These are phyloP conservation scores for Neuroterus valhalla DNA, from an alignment of 1,140 invertebrate species.

Conservation along the genomic window DNA sequence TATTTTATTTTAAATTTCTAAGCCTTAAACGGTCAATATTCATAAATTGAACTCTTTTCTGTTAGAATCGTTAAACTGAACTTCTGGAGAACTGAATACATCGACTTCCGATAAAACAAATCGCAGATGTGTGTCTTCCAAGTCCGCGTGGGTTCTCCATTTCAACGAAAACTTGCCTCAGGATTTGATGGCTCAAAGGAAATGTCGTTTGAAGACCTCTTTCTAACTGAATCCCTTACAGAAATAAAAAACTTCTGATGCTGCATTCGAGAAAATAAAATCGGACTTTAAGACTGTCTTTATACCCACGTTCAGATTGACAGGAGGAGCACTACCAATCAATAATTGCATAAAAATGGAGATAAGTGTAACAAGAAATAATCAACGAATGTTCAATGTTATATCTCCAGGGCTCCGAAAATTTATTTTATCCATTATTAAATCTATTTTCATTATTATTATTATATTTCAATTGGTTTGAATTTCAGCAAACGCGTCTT, in stretches of 20 bases:
- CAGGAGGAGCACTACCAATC: too few relatives aligned
- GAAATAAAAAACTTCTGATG: not conserved
- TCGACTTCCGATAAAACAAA: conserved; percentile 9
- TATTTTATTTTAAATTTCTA: too few relatives aligned
- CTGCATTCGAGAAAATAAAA: not conserved
- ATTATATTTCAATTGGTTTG: too few relatives aligned
- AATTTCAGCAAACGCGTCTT: too few relatives aligned
- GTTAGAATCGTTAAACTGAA: not conserved
- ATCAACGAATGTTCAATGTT: too few relatives aligned
- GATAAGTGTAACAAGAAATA: too few relatives aligned
- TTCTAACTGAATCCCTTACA: conserved; percentile 14
- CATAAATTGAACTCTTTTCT: not conserved
- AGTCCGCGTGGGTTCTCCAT: not conserved
- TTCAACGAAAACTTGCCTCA: not conserved
- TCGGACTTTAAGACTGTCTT: not conserved
- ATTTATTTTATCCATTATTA: too few relatives aligned
- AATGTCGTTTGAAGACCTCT: conserved; percentile 2
- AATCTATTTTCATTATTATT: too few relatives aligned
- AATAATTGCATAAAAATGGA: too few relatives aligned
- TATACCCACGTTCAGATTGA: not conserved
- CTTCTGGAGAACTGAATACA: not conserved
- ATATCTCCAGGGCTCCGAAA: too few relatives aligned
- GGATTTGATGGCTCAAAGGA: conserved; percentile 18
- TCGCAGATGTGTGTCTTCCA: not conserved
- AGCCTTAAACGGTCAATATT: not conserved